Evolutionary conservation across 2,888 invertebrate genomes (phyloP), one percentile per base, ranked within the genome.

Genomic region (Lithodes maja): DNA sequence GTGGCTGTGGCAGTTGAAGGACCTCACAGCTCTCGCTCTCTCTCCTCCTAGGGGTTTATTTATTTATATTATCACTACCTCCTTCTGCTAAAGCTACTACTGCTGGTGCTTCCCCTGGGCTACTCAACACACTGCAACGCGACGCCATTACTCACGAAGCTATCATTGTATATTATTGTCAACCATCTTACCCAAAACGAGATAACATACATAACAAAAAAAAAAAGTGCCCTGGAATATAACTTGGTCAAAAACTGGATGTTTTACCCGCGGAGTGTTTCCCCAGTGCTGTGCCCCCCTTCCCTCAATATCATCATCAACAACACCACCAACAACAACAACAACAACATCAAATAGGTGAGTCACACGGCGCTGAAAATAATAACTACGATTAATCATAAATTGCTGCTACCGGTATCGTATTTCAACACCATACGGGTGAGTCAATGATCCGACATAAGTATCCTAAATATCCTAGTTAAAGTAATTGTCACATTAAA

Each of bases 1-100:
- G 83, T 83, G 78, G 69, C 83, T 69, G 87, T 87, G 87, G 78
- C 77, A 68, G 87, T 54, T 83, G 83, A 77, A n/a, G 87, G 83
- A 83, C 77, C 82, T 69, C 55, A 52, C 49, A 17, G 68, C 54
- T 77, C 78, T 68, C 74, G 77, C 82, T 82, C 86, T 87, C 86
- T 87, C 61, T 61, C 61, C 61, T 61, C 78, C 78, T 68, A 68
- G 77, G 87, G 83, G 33, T 33, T 33, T 33, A 33, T 33, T 83
- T 87, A 87, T 68, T 85, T 79, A n/a, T 78, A 78, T 78, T 78
- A 69, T 75, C 78, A 69, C 83, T 69, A 68, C 86, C 78, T 80
- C 17, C 80, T 71, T 49, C 52, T 87, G 53, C 54, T 33, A 33
- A 33, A 33, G 33, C 33, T 33, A 33, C 33, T 33, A 33, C 33